phyloP scores from a whole-genome alignment of 2,888 invertebrate species.

The Xanthorhoe designata region DNA sequence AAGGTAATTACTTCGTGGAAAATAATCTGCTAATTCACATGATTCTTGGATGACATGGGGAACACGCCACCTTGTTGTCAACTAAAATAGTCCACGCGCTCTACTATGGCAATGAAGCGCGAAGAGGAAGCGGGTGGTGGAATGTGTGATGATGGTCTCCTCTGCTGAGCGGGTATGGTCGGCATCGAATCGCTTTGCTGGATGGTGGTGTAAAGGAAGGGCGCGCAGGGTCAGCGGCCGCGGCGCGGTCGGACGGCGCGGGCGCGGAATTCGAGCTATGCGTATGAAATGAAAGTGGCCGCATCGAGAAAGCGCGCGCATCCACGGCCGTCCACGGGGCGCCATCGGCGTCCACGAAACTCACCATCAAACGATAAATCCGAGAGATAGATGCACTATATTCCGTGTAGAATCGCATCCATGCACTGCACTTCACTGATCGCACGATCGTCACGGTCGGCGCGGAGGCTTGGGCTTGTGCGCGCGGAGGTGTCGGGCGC shows the following conservation, averaged over 20 bases:
- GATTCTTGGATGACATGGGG: conserved; percentile 9
- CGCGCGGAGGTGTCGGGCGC: conserved; percentile 70
- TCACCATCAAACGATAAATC: conserved; percentile 83
- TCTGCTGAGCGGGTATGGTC: conserved; percentile 43
- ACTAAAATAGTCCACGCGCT: conserved; percentile 13
- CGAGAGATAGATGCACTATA: conserved; percentile 71
- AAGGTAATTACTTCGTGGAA: conserved; percentile 14
- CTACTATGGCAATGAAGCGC: conserved; percentile 9
- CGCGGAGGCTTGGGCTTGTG: conserved; percentile 56
- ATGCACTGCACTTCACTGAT: conserved; percentile 82
- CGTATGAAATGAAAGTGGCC: conserved; percentile 85
- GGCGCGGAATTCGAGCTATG: conserved; percentile 83
- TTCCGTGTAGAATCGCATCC: conserved; percentile 77
- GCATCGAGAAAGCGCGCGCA: conserved; percentile 85
- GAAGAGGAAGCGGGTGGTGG: conserved; percentile 14
- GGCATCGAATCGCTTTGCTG: conserved; percentile 53
- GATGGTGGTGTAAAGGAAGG: conserved; percentile 72
- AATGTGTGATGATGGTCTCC: conserved; percentile 21
- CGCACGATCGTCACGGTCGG: conserved; percentile 65
- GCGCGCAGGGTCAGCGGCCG: conserved; percentile 86
- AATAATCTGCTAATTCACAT: conserved; percentile 2
- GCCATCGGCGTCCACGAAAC: conserved; percentile 61
- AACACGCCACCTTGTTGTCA: conserved; percentile 17
- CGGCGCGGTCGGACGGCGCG: conserved; percentile 76
- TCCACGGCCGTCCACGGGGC: conserved; percentile 65